Evolutionary conservation across 1,140 invertebrate genomes (phyloP).

Genomic region (Euura lappo): DNA sequence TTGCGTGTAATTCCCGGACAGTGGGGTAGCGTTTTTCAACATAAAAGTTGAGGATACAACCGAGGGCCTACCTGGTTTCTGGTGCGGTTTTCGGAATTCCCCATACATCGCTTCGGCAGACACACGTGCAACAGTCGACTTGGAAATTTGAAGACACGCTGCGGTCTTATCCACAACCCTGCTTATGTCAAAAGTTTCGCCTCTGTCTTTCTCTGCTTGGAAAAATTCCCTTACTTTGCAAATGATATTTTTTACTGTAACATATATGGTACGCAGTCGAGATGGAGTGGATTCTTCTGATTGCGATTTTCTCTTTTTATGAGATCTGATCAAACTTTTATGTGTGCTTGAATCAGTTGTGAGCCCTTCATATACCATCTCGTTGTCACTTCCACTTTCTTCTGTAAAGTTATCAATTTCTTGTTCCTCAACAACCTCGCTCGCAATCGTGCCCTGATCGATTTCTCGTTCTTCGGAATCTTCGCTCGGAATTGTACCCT

Average conservation of each 20-base stretch:
- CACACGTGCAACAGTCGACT: too few relatives aligned
- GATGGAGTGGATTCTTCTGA: not conserved
- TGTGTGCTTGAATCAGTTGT: not conserved
- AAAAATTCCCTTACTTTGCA: too few relatives aligned
- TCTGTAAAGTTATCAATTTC: not conserved
- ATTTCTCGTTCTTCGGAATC: not conserved
- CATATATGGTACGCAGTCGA: not conserved
- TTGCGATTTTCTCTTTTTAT: not conserved
- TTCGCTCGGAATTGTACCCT: not conserved
- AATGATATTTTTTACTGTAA: not conserved
- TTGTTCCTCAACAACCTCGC: not conserved
- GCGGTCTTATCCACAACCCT: too few relatives aligned
- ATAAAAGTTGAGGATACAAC: too few relatives aligned
- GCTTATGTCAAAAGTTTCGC: too few relatives aligned
- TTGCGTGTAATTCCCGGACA: too few relatives aligned
- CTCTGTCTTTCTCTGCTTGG: not conserved
- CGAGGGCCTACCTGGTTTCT: too few relatives aligned
- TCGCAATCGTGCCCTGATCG: not conserved
- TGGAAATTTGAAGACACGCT: too few relatives aligned
- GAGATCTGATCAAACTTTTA: not conserved
- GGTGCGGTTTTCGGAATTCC: too few relatives aligned
- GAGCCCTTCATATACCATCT: not conserved
- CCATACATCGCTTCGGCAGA: too few relatives aligned
- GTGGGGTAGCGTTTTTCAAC: too few relatives aligned
- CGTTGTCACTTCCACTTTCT: not conserved